Base-by-base conservation (phyloP, 2,797 vertebrate genomes). In the Champsocephalus gunnari region DNA sequence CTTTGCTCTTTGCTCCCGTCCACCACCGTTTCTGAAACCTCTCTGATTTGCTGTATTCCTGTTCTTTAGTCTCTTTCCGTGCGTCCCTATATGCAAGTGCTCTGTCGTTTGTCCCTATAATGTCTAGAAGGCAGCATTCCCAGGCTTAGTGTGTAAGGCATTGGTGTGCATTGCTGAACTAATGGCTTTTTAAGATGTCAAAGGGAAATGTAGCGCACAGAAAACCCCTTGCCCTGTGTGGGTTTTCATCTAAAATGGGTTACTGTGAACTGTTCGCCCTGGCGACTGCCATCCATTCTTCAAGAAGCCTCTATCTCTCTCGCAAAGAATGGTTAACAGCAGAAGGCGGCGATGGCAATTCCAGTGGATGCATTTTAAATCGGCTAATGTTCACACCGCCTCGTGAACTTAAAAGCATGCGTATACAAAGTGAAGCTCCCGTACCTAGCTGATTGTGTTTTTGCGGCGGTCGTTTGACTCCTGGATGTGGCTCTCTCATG, bases 121-220 rank as follows among this genome's bases (percentile, higher is more conserved):
- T 81, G 86, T 90, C 80, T 85, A 81, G 88, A 88, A 89, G 74
- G 80, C 75, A 76, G 64, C 73, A 67, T 83, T 83, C 67, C 66
- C 67, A 80, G 79, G 87, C 66, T 70, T 82, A 75, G 84, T 89
- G 82, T 88, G 83, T 79, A 83, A 77, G 68, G 87, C 87, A 88
- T 78, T 73, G 80, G 83, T 89, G 87, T 92, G 84, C 84, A 83
- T 87, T 92, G 85, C 88, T 89, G 87, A 92, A 92, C 89, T 90
- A 92, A 93, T 91, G 76, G 90, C 89, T 92, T 92, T 93, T 93
- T 90, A 92, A 88, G 87, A 88, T 83, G 88, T 89, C 90, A 92
- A 83, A 90, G 78, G 71, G 71, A 88, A 90, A 88, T 87, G 87
- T 85, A 89, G 82, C 66, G 14, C 66, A 64, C 49, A 69, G 55